Evolutionary conservation across 2,113 vertebrate species (phyloP), one percentile per base, ranked within the genome.

Genomic region (Hippotragus niger): DNA sequence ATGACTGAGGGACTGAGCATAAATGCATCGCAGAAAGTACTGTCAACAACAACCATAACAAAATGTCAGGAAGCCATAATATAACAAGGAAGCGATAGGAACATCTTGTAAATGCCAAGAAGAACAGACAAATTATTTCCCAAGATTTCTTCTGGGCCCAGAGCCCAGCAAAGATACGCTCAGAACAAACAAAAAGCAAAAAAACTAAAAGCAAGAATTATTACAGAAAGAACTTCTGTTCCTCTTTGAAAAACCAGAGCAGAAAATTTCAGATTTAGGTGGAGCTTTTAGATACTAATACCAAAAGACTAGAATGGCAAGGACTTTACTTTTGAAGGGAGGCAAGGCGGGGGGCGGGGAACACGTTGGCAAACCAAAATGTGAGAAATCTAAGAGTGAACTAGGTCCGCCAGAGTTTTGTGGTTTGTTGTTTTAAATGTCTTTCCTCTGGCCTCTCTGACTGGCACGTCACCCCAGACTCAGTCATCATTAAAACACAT

Each of bases 121-220:
- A 27, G 86, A 58, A 90, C 67, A 58, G 76, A 95, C 33, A 93
- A 88, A 95, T 58, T 82, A 74, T 95, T 97, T 83, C 90, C 90
- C 53, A 84, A 85, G 62, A 95, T 97, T 95, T 94, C 96, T 95
- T 91, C 90, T 94, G 74, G 93, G 83, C 60, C 93, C 40, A 84
- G 7, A n/a, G 94, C 57, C 97, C 91, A 94, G 58, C 11, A 67
- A 60, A 95, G 67, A 97, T 31, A 40, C 43, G 11, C 57, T 53
- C 40, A 47, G 9, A 88, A 36, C 31, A 76, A 55, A 78, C 11
- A 78, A 14, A 64, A n/a, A 50, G 40, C 33, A 52, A 67, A 60
- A 91, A 57, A 62, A 12, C 89, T 55, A 29, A 88, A 97, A 60
- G 93, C 55, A 45, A 91, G 11, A 83, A 16, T 81, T 60, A 81